Evolutionary conservation across 2,888 invertebrate genomes (phyloP), one percentile per base, ranked within the genome.

Genomic region (Amphipyra berbera): DNA sequence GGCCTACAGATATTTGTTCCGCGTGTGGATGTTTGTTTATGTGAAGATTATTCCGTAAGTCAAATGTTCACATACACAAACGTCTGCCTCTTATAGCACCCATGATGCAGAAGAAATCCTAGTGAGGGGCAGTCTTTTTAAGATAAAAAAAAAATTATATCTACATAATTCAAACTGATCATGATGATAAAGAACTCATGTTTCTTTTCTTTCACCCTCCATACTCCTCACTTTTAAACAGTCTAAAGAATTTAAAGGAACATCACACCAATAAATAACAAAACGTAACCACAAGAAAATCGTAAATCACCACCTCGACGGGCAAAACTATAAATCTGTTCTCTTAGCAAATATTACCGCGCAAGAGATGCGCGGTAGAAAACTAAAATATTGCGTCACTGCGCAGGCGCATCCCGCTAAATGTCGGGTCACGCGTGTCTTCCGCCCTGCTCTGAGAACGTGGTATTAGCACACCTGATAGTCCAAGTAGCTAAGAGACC

Each of bases 401-500:
- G 81, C 79, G 80, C 82, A 46, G 73, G 87, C 86, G 85, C 89
- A 87, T 88, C 88, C 83, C 71, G 69, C 79, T 75, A 89, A 89
- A 89, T 89, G 89, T 80, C 89, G 87, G 88, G 88, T 85, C 88
- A 82, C 84, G 84, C 86, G 85, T 84, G 86, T 81, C 86, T 88
- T 88, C 85, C 88, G 86, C 82, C 81, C 82, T 81, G 57, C 83
- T 7, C 30, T 30, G 7, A 82, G 89, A 91, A 86, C 88, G 83
- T 82, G 87, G 83, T 87, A 88, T 89, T 89, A 79, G 64, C 65
- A 69, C 79, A 73, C 69, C 67, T 73, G 78, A 68, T 70, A 42
- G 52, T 44, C 60, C 60, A 53, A 45, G 13, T 44, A 50, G 56
- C 56, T 73, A 48, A 73, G 14, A 30, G 27, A 60, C 61, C 49